Evolutionary conservation across 2,113 vertebrate species (phyloP).

Genomic region (Anguilla rostrata): DNA sequence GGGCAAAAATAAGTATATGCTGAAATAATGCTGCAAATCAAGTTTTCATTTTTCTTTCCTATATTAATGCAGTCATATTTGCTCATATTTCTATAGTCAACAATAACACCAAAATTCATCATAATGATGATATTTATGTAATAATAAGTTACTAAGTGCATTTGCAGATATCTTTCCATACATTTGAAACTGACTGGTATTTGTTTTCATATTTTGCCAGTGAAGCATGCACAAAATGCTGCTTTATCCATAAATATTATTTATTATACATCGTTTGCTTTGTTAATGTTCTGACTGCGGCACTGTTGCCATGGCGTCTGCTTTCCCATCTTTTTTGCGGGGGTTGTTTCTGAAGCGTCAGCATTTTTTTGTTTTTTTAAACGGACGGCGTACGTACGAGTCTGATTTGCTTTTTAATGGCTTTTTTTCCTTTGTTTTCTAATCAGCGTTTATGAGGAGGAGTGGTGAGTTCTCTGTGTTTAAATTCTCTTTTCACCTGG

Average conservation of each 20-base stretch:
- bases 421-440: slow-evolving; percentile 47
- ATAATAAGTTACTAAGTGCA: neutral
- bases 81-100: neutral
- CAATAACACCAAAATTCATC: neutral
- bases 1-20: neutral
- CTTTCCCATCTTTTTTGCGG: neutral
- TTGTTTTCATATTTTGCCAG: neutral
- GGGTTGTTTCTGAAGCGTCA: neutral
- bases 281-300: neutral
- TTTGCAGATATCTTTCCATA: neutral
- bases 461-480: slow-evolving; percentile 81
- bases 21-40: neutral
- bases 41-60: neutral
- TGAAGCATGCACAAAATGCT: neutral
- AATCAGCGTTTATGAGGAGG: slow-evolving; percentile 88
- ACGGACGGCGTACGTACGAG: slow-evolving; percentile 69
- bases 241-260: neutral
- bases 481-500: slow-evolving; percentile 13
- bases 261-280: neutral
- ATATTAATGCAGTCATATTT: neutral
- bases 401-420: slow-evolving; percentile 46
- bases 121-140: neutral
- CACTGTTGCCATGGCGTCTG: neutral
- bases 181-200: neutral
- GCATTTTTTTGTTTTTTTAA: slow-evolving; percentile 71